phyloP scores from a whole-genome alignment of 2,113 vertebrate species.

The Scytalopus superciliaris region DNA sequence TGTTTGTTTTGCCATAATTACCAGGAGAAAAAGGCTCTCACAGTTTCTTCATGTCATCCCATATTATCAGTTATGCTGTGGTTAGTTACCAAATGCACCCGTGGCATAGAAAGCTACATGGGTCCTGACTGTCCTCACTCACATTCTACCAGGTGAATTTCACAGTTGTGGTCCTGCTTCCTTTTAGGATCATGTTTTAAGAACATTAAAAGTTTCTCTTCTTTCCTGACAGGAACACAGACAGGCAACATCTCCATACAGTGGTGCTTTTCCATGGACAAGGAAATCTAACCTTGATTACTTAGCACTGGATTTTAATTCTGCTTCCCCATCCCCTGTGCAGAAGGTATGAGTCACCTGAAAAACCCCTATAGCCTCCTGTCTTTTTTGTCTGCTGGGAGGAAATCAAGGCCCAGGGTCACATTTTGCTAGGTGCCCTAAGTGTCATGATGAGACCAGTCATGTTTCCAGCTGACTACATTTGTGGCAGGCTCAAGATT shows the following conservation, averaged over 20 bases:
- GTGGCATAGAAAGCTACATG: neutral
- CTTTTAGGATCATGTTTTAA: neutral
- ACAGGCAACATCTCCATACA: constrained; percentile 67
- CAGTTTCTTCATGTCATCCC: neutral
- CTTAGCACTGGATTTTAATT: constrained; percentile 94
- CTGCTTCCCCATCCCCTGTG: constrained; percentile 87
- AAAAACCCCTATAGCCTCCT: neutral
- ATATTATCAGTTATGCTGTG: neutral
- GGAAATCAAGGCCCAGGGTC: neutral
- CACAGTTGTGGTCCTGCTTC: neutral
- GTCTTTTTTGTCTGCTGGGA: neutral
- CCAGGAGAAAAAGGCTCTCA: neutral
- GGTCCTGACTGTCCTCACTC: neutral
- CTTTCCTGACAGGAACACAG: constrained; percentile 75
- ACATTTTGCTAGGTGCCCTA: neutral
- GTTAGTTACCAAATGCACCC: neutral
- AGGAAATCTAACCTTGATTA: constrained; percentile 91
- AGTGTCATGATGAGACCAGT: neutral
- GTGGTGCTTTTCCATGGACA: constrained; percentile 76
- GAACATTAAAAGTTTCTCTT: constrained; percentile 47
- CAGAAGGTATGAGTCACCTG: constrained; percentile 82
- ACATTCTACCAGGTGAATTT: fast-evolving
- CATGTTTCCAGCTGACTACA: neutral
- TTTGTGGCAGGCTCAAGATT: neutral
- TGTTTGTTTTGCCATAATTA: neutral